Evolutionary conservation across 2,888 invertebrate species (phyloP), one percentile per base, ranked within the genome.

Genomic region (Frankliniella fusca): DNA sequence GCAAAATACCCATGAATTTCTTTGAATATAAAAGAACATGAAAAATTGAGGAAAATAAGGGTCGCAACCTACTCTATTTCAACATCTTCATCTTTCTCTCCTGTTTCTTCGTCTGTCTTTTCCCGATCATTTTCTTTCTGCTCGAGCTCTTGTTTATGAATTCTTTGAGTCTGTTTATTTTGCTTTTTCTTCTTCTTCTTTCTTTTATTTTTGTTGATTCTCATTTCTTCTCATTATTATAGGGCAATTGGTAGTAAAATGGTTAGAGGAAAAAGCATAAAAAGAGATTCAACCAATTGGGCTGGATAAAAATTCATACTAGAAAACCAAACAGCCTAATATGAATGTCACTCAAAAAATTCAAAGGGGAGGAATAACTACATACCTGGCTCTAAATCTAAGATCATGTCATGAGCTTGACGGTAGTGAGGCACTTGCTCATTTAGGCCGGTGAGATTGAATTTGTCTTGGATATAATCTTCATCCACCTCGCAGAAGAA

Each of bases 401-500:
- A 91, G 87, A 99, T 99, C 99, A 99, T 99, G 88, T 99, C 99
- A 87, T 99, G 91, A 38, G 99, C 99, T 90, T 98, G 98, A 88
- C 99, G 94, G 90, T 99, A 99, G 89, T 99, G 98, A 85, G 99
- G 99, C 86, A 99, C 99, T 91, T 99, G 99, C 89, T 99, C 99
- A 91, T 98, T 99, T 86, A 99, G 92, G 83, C 99, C 99, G 83
- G 99, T 99, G 89, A 99, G 92, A 91, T 99, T 99, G 89, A 99
- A 99, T 91, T 99, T 99, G 90, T 99, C 99, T 90, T 99, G 99
- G 89, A 99, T 99, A 87, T 99, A 99, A 90, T 99, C 99, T 89
- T 99, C 99, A 89, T 99, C 99, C 84, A 99, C 98, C 93, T 99
- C 99, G 90, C 99, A 99, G 89, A 98, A 99, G 90, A 98, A 99